These are phyloP conservation scores for Argopecten irradians DNA, from an alignment of 1,140 invertebrate species.

Conservation along the genomic window DNA sequence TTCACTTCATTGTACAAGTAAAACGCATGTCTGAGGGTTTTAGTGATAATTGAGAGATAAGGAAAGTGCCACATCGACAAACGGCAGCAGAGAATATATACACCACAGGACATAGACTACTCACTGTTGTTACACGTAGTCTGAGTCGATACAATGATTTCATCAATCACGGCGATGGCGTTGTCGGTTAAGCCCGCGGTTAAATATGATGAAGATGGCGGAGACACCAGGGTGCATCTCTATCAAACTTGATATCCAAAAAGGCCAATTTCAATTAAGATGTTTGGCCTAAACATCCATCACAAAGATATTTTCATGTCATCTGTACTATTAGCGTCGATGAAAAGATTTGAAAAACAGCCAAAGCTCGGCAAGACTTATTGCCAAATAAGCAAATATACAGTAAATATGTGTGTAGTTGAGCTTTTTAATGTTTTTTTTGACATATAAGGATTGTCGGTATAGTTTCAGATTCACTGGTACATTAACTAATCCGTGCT, in stretches of 20 bases:
- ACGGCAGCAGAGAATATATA: not conserved
- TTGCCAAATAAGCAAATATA: too few relatives aligned
- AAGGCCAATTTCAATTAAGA: slow-evolving; percentile 21
- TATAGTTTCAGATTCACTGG: too few relatives aligned
- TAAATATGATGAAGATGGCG: not conserved
- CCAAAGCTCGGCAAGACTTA: too few relatives aligned
- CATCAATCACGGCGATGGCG: not conserved
- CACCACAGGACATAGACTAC: not conserved
- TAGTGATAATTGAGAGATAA: not conserved
- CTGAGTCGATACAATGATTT: not conserved
- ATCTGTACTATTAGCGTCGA: not conserved
- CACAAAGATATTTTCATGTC: not conserved
- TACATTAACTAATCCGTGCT: too few relatives aligned
- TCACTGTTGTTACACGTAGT: not conserved
- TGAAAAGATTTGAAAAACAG: not conserved
- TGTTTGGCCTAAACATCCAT: not conserved
- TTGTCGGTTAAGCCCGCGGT: not conserved
- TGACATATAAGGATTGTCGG: too few relatives aligned
- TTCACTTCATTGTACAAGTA: not conserved
- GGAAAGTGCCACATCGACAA: not conserved
- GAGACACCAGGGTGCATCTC: not conserved
- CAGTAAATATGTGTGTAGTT: too few relatives aligned
- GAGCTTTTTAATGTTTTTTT: too few relatives aligned
- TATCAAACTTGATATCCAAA: not conserved
- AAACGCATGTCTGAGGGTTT: not conserved